Conservation (phyloP, 2,888 invertebrate species). For the Acleris literana region DNA sequence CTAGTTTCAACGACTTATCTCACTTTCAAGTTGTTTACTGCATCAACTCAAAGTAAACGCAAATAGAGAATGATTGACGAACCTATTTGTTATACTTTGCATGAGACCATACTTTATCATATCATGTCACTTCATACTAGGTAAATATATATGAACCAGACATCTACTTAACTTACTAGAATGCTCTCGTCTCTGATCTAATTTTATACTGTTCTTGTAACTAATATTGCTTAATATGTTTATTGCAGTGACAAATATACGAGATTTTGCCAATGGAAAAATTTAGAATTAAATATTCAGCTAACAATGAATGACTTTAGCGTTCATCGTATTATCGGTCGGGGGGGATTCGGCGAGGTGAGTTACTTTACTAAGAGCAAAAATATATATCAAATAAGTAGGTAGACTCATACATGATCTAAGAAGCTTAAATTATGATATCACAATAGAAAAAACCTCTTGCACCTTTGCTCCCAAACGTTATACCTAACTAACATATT, state of each 20-base stretch:
- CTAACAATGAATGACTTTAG: constrained; percentile 99
- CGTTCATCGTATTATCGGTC: constrained; percentile 99
- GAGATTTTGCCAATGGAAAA: constrained; percentile 99
- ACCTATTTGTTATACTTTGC: too few species aligned
- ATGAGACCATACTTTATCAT: too few species aligned
- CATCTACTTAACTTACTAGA: not conserved
- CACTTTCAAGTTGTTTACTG: too few species aligned
- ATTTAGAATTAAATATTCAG: constrained; percentile 99
- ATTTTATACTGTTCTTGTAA: constrained; percentile 2
- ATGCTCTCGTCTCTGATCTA: not conserved
- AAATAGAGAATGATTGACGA: too few species aligned
- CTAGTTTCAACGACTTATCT: too few species aligned
- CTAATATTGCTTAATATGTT: constrained; percentile 42
- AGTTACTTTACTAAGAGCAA: constrained; percentile 40
- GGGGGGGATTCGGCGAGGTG: constrained; percentile 98
- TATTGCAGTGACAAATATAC: constrained; percentile 98
- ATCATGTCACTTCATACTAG: too few species aligned
- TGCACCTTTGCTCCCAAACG: too few species aligned
- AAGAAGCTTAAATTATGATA: not conserved
- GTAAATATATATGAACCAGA: too few species aligned
- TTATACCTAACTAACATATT: not conserved
- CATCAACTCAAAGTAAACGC: too few species aligned
- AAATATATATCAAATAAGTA: too few species aligned
- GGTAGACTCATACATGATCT: not conserved
- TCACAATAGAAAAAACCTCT: too few species aligned